Evolutionary conservation across 2,797 vertebrate genomes (phyloP).

Genomic region (Malurus leucopterus): DNA sequence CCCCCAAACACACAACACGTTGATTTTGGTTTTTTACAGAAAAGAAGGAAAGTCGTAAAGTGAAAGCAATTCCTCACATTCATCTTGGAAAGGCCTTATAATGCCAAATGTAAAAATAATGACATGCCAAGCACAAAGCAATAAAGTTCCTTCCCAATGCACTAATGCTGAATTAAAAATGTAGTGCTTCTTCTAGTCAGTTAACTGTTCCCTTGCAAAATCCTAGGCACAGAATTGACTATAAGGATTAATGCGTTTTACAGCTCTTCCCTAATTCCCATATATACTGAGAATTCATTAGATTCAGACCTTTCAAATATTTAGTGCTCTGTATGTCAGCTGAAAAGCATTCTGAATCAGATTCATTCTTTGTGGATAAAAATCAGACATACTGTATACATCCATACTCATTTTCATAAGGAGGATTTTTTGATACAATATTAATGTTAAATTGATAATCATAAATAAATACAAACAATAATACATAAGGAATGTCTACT

Average conservation of each 20-base stretch:
- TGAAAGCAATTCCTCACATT: constrained; percentile 99
- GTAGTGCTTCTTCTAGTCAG: constrained; percentile 85
- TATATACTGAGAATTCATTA: constrained; percentile 80
- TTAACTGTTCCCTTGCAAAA: constrained; percentile 85
- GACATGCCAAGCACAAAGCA: constrained; percentile 95
- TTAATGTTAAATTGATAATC: constrained; percentile 88
- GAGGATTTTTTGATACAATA: constrained; percentile 81
- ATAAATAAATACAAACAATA: constrained; percentile 97
- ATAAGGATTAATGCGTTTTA: constrained; percentile 83
- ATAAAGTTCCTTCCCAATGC: constrained; percentile 81
- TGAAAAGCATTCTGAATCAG: constrained; percentile 88
- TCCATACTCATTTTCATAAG: constrained; percentile 83
- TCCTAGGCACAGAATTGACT: constrained; percentile 91
- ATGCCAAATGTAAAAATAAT: constrained; percentile 89
- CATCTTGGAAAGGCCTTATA: constrained; percentile 95
- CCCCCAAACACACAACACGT: constrained; percentile 14
- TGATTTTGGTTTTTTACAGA: constrained; percentile 46
- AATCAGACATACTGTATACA: constrained; percentile 89
- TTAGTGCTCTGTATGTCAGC: constrained; percentile 94
- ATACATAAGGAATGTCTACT: constrained; percentile 98
- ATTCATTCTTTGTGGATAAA: constrained; percentile 86
- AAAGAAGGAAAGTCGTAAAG: constrained; percentile 80
- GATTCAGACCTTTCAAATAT: constrained; percentile 87
- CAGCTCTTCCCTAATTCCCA: constrained; percentile 79
- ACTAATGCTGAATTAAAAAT: constrained; percentile 79